Evolutionary conservation across 2,888 invertebrate species (phyloP).

Genomic region (Cheilosia scutellata): DNA sequence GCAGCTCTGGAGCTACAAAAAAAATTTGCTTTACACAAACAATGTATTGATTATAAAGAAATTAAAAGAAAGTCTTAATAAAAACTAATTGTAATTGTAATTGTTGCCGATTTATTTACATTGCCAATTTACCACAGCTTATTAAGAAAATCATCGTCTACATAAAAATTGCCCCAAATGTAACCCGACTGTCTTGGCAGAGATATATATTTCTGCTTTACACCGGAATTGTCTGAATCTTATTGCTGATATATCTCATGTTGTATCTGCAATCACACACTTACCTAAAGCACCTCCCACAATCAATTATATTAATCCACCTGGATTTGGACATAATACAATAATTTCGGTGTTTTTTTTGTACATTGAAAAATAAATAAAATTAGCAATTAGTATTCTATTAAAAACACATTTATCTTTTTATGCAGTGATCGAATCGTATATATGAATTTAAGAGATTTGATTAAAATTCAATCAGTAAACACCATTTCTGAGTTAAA

Average conservation of each 20-base stretch:
- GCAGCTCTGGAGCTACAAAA: too few relatives aligned
- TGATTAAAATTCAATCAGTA: slow-evolving; percentile 52
- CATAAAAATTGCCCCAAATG: too few relatives aligned
- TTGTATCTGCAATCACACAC: background rate
- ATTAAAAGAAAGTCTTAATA: too few relatives aligned
- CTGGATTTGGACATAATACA: slow-evolving; percentile 23
- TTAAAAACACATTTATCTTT: slow-evolving; percentile 56
- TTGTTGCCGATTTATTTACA: too few relatives aligned
- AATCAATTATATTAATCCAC: slow-evolving; percentile 35
- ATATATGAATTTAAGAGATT: background rate
- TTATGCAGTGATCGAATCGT: slow-evolving; percentile 6
- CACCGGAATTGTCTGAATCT: too few relatives aligned
- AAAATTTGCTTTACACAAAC: too few relatives aligned
- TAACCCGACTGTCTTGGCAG: too few relatives aligned
- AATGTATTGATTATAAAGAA: too few relatives aligned
- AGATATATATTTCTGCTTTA: too few relatives aligned
- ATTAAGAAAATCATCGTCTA: too few relatives aligned
- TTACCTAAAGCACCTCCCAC: background rate
- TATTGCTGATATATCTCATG: background rate
- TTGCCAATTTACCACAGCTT: too few relatives aligned
- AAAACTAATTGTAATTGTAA: too few relatives aligned
- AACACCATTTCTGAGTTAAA: slow-evolving; percentile 34
- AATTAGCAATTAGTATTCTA: slow-evolving; percentile 51
- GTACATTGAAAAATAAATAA: slow-evolving; percentile 15
- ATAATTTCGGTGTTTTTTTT: slow-evolving; percentile 7